phyloP scores from a whole-genome alignment of 1,140 invertebrate species.

The Hycleus cichorii region DNA sequence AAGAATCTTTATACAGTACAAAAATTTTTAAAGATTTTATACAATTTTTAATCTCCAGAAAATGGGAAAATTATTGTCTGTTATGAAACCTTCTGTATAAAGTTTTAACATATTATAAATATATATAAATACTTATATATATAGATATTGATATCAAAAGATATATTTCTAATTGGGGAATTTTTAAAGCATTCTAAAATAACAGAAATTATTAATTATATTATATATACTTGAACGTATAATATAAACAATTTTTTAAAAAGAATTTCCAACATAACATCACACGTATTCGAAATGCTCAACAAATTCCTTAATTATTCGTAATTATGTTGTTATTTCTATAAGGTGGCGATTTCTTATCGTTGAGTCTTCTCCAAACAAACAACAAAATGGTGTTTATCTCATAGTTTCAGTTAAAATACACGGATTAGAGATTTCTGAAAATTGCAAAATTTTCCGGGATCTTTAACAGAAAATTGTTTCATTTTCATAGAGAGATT shows the following conservation, averaged over 20 bases:
- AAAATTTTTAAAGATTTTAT: slow-evolving; percentile 15
- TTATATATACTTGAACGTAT: background rate
- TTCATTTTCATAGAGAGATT: too few species aligned
- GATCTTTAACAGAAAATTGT: too few species aligned
- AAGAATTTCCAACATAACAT: background rate
- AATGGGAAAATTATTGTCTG: slow-evolving; percentile 9
- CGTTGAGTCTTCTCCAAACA: too few species aligned
- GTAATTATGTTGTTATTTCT: slow-evolving; percentile 14
- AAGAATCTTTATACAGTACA: slow-evolving; percentile 6
- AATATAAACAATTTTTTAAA: background rate
- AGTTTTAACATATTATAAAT: slow-evolving; percentile 2
- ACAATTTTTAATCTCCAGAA: slow-evolving; percentile 7
- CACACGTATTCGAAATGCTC: slow-evolving; percentile 8
- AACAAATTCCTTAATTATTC: slow-evolving; percentile 20
- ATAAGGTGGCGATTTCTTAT: background rate
- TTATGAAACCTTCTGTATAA: slow-evolving; percentile 14
- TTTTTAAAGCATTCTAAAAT: slow-evolving; percentile 9
- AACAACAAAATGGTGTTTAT: too few species aligned
- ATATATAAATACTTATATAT: slow-evolving; percentile 1
- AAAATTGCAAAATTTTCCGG: too few species aligned
- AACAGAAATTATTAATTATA: background rate
- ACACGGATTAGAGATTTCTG: too few species aligned
- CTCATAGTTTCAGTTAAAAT: too few species aligned
- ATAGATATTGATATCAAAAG: slow-evolving; percentile 8
- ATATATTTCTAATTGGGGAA: slow-evolving; percentile 15